A percentile compares a stretch with the other conserved stretches of the same genome.
Conservation (phyloP, 1,140 invertebrate species). For the Hyles euphorbiae region DNA sequence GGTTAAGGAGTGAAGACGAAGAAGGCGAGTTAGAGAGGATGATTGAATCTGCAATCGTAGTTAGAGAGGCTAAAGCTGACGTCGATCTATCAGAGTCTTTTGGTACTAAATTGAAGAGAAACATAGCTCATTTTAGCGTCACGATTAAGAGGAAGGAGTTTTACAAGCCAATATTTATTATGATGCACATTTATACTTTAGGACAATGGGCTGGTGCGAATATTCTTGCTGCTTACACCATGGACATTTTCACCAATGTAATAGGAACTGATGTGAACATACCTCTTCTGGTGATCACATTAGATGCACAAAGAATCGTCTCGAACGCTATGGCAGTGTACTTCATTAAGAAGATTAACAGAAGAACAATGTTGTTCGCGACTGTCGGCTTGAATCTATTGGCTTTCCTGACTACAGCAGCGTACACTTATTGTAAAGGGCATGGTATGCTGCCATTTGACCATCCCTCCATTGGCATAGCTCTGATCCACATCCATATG, state of each 20-base stretch:
- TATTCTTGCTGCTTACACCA: conserved; percentile 35
- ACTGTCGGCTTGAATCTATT: conserved; percentile 32
- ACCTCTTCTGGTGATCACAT: conserved; percentile 30
- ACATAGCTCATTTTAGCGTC: conserved; percentile 23
- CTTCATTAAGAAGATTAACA: conserved; percentile 40
- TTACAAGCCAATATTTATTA: conserved; percentile 44
- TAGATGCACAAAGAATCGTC: conserved; percentile 40
- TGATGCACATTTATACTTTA: conserved; percentile 40
- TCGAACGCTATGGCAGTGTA: conserved; percentile 34
- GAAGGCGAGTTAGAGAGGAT: conserved; percentile 39
- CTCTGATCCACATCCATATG: conserved; percentile 38
- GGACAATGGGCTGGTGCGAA: conserved; percentile 39
- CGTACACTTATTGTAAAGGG: conserved; percentile 29
- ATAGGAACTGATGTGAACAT: conserved; percentile 29
- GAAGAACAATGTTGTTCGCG: conserved; percentile 32
- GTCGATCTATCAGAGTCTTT: conserved; percentile 27
- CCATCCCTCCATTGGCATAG: conserved; percentile 32
- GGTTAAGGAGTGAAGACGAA: conserved; percentile 37
- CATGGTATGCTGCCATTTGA: conserved; percentile 24
- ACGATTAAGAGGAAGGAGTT: conserved; percentile 42
- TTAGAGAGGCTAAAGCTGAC: conserved; percentile 32
- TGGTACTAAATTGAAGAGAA: conserved; percentile 22
- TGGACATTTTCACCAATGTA: conserved; percentile 35
- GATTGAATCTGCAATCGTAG: conserved; percentile 33
- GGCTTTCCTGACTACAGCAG: conserved; percentile 27